Evolutionary conservation across 1,140 invertebrate genomes (phyloP), one percentile per base, ranked within the genome.

Genomic region (Triops cancriformis): DNA sequence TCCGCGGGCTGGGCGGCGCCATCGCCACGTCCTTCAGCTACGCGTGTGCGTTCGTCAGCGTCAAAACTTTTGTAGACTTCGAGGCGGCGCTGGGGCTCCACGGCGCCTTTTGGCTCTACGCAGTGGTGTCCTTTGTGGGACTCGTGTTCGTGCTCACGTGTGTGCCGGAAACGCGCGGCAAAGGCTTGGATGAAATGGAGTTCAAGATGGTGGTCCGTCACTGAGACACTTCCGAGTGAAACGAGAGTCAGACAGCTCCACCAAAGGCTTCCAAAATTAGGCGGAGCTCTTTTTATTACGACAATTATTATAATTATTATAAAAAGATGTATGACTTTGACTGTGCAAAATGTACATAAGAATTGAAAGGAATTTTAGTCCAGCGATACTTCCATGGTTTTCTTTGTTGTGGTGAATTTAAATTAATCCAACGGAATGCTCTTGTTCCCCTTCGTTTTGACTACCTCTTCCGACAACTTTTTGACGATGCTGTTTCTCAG

Each of bases 161-260:
- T 82, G 92, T 97, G 4, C 95, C 94, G 0, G 95, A 97, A 84
- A 97, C 95, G 1, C 95, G 94, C 84, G 94, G 94, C 0, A 89
- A 90, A 74, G 91, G 91, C 81, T 88, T 97, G 77, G 93, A 96
- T 82, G 94, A 96, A 85, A 94, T 96, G 89, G 89, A 92, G 82
- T 64, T 64, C 51, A 64, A 64, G 51, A 64, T 64, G 51, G 51
- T 64, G 23, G 51, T 64, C 4, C 51, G 51, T 5, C 51, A 64
- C 18, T 64, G 18, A 64, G 23, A 64, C n/a, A 23, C 18, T 64
- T n/a, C 51, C 14, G 14, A 64, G 18, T n/a, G 5, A 0, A 64
- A 64, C 6, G 23, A 64, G 23, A 1, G 18, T 23, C 6, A 7
- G 18, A n/a, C n/a, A 18, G 23, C 11, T n/a, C 14, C 3, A 23